A percentile compares a stretch with the other conserved stretches of the same genome.
Evolutionary conservation across 2,113 vertebrate species (phyloP).

Genomic region (Zosterops japonicus): DNA sequence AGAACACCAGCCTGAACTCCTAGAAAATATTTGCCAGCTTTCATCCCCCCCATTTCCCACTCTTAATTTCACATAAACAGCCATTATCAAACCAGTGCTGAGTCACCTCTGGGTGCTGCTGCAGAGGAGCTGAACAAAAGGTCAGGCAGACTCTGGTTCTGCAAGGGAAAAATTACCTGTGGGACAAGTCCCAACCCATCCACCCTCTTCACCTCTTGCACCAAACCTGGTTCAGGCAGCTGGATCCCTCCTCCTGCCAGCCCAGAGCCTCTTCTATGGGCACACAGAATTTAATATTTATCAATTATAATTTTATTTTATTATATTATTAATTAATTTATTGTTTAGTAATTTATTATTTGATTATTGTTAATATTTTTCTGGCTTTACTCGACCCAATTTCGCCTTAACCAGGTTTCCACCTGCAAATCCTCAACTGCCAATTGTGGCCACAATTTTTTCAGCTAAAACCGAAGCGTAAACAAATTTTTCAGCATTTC

Average conservation of each 20-base stretch:
- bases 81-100: neutral
- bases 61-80: neutral
- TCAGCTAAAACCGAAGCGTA: neutral
- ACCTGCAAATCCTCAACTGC: neutral
- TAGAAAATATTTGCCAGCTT: neutral
- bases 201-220: rapidly evolving
- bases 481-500: neutral
- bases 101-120: neutral
- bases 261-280: neutral
- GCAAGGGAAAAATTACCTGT: neutral
- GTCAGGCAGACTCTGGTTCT: neutral
- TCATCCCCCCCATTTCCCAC: neutral
- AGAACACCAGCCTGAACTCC: neutral
- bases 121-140: neutral
- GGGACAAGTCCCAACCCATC: neutral
- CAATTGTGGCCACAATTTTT: neutral
- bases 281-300: neutral
- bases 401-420: neutral
- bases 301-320: too few species aligned
- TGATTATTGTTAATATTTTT: too few species aligned
- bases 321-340: too few species aligned
- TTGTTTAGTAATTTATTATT: too few species aligned
- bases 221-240: rapidly evolving
- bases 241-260: neutral
- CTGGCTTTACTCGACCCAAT: rapidly evolving